A percentile compares a stretch with the other conserved stretches of the same genome.
Evolutionary conservation across 2,888 invertebrate genomes (phyloP).

Genomic region (Hemicrepidius hirtus): DNA sequence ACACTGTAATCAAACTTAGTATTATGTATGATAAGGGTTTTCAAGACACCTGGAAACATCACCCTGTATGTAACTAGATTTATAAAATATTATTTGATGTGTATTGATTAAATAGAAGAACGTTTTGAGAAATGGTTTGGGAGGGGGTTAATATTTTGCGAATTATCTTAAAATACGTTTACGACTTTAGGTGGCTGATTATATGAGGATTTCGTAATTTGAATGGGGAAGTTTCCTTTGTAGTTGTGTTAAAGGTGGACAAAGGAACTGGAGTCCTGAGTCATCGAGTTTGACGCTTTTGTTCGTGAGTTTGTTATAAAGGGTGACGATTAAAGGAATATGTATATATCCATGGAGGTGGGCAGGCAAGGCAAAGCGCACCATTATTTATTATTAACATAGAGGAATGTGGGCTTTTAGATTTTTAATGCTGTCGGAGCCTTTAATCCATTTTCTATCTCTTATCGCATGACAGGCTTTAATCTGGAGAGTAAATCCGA

Average conservation of each 20-base stretch:
- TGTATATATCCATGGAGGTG: background rate
- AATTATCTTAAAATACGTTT: background rate
- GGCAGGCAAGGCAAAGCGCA: too few relatives aligned
- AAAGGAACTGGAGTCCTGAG: constrained; percentile 31
- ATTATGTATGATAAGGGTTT: too few relatives aligned
- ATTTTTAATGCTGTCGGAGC: constrained; percentile 25
- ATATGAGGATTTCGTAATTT: constrained; percentile 33
- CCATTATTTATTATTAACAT: constrained; percentile 26
- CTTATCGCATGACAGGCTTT: constrained; percentile 41
- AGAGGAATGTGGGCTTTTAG: constrained; percentile 19
- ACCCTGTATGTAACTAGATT: too few relatives aligned
- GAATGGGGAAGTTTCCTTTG: constrained; percentile 36
- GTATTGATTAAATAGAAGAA: too few relatives aligned
- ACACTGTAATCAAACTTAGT: too few relatives aligned
- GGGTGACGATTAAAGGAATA: constrained; percentile 6
- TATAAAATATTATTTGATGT: too few relatives aligned
- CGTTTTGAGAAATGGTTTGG: too few relatives aligned
- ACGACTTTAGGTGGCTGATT: constrained; percentile 12
- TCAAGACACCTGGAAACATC: too few relatives aligned
- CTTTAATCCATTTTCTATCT: constrained; percentile 39
- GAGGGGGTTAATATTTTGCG: background rate
- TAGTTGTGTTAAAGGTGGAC: constrained; percentile 29
- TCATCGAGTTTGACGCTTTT: constrained; percentile 34
- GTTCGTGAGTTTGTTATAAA: constrained; percentile 18
- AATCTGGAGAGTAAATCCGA: constrained; percentile 42